Evolutionary conservation across 2,888 invertebrate species (phyloP), one percentile per base, ranked within the genome.

Genomic region (Brenthis hecate): DNA sequence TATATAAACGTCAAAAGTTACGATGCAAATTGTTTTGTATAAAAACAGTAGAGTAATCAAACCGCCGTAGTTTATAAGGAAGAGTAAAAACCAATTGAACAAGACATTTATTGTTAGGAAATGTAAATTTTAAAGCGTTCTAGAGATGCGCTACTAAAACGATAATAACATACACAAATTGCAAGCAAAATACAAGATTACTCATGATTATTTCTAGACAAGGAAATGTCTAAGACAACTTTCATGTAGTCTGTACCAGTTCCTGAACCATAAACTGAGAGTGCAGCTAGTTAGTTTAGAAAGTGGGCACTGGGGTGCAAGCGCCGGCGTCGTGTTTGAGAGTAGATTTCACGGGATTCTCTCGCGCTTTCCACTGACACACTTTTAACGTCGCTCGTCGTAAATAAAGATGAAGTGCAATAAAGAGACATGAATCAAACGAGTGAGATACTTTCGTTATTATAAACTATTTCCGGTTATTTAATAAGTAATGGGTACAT

Each of bases 291-390:
- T 91, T 81, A 82, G 89, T 91, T 92, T 92, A 92, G 92, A 92
- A 92, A 92, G 92, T 91, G 90, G 91, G 90, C 86, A 86, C 84
- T 81, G 85, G 81, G 86, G 85, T 80, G 84, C 83, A 84, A 77
- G 72, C 76, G 78, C 78, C 81, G 81, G 79, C 85, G 79, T 77
- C 76, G 85, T 85, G 84, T 87, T 87, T 85, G 86, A 86, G 85
- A 83, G 83, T 83, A 85, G 87, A 91, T 92, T 92, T 92, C 92
- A 87, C 89, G 89, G 90, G 92, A 92, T 84, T 91, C 88, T 91
- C 91, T 88, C 87, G 91, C 90, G 88, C 91, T 92, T 92, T 92
- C 91, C 92, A 91, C 86, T 91, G 89, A 87, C 92, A 92, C 83
- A 91, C 89, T 88, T 91, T 86, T 85, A 43, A 77, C 84, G 71